Evolutionary conservation across 2,797 vertebrate species (phyloP).

Genomic region (Heterohyrax brucei): DNA sequence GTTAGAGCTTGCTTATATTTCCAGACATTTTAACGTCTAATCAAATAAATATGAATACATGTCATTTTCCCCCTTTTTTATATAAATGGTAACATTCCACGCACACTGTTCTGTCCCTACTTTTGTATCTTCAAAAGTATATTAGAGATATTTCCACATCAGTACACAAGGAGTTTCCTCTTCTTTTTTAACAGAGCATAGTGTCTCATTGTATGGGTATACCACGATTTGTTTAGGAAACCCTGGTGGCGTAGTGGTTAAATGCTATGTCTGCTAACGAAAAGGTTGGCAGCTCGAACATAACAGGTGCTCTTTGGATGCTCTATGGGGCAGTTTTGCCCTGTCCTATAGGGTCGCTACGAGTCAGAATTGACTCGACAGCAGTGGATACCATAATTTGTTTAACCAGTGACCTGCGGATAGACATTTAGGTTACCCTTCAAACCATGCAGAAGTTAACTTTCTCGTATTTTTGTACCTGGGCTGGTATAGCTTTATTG

Average conservation of each 20-base stretch:
- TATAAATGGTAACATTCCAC: background rate
- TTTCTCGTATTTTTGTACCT: background rate
- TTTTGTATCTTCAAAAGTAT: background rate
- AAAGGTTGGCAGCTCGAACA: no score
- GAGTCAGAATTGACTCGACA: no score
- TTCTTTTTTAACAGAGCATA: background rate
- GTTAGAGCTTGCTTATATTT: conserved; percentile 30
- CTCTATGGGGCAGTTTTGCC: no score
- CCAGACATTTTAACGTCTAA: background rate
- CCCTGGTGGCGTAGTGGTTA: no score
- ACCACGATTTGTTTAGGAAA: no score
- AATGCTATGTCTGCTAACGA: no score
- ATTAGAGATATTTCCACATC: background rate
- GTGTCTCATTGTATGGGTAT: background rate
- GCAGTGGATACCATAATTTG: background rate
- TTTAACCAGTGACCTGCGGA: background rate
- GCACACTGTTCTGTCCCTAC: background rate
- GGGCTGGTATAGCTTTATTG: background rate
- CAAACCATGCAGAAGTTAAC: background rate
- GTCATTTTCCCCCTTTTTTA: background rate
- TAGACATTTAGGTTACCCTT: background rate
- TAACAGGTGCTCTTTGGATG: no score
- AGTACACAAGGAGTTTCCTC: no score
- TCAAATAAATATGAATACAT: background rate
- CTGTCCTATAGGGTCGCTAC: no score